These are phyloP conservation scores for Clanis bilineata DNA, from an alignment of 2,888 invertebrate species.

Conservation along the genomic window DNA sequence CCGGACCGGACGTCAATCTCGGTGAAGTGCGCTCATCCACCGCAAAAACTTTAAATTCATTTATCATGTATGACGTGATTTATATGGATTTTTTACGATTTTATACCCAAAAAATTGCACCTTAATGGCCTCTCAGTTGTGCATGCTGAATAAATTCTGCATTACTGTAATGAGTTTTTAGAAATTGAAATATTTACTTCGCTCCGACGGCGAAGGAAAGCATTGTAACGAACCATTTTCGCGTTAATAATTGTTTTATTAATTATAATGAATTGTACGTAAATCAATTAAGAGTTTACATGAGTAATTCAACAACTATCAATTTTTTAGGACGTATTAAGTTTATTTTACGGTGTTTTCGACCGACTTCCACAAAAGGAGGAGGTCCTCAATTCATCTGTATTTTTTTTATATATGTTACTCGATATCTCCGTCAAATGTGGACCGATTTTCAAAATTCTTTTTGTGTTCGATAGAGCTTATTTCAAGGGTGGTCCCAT, in stretches of 20 bases:
- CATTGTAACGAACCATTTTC: not conserved
- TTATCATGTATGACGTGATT: conserved; percentile 9
- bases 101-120: not conserved
- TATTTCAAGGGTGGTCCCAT: too few relatives aligned
- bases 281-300: not conserved
- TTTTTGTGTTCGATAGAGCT: too few relatives aligned
- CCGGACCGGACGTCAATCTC: too few relatives aligned
- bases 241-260: not conserved
- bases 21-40: not conserved
- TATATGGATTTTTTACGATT: not conserved
- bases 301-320: not conserved
- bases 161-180: conserved; percentile 2
- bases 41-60: conserved; percentile 2
- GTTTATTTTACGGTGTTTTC: not conserved
- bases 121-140: not conserved
- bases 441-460: too few relatives aligned
- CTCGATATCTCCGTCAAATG: too few relatives aligned
- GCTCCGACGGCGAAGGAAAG: not conserved
- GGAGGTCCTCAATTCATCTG: too few relatives aligned
- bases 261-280: not conserved
- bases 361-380: too few relatives aligned
- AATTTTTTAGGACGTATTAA: not conserved
- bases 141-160: conserved; percentile 2
- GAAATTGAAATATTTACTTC: conserved; percentile 2
- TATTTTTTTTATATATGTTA: too few relatives aligned